Percentiles rank a stretch among this genome's conserved stretches.
phyloP scores from a whole-genome alignment of 2,888 invertebrate genomes.

The Yponomeuta malinellus region DNA sequence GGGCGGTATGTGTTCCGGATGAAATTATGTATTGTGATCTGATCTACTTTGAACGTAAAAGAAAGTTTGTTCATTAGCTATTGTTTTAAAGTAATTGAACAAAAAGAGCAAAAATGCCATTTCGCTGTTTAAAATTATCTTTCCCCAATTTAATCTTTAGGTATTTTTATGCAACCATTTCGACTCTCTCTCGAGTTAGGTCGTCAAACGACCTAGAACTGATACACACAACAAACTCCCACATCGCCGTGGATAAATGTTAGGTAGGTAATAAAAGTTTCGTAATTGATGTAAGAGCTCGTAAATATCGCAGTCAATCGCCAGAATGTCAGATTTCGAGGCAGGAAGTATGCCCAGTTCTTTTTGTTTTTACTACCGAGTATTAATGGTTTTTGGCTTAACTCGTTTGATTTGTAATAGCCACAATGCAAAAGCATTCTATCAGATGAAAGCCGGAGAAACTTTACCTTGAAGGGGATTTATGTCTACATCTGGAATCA shows the following conservation, averaged over 20 bases:
- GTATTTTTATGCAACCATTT: not conserved
- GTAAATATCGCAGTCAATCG: not conserved
- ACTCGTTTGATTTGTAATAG: not conserved
- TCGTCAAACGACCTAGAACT: not conserved
- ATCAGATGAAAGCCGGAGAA: not conserved
- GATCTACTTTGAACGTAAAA: constrained; percentile 40
- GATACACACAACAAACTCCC: not conserved
- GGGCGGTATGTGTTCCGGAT: constrained; percentile 49
- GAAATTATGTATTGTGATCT: constrained; percentile 43
- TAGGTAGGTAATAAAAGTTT: not conserved
- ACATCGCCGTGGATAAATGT: not conserved
- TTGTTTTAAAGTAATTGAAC: constrained; percentile 9
- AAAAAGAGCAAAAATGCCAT: not conserved
- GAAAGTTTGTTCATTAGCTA: constrained; percentile 11
- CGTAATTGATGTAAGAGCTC: constrained; percentile 9
- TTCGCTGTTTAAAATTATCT: not conserved
- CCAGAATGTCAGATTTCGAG: not conserved
- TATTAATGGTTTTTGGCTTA: not conserved
- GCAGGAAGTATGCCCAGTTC: not conserved
- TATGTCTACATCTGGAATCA: not conserved
- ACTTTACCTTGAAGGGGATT: not conserved
- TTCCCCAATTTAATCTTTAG: no score
- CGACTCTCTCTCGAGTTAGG: not conserved
- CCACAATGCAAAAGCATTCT: not conserved
- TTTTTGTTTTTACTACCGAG: not conserved